These are phyloP conservation scores for Eudemis profundana DNA, from an alignment of 2,888 invertebrate genomes.

Conservation along the genomic window DNA sequence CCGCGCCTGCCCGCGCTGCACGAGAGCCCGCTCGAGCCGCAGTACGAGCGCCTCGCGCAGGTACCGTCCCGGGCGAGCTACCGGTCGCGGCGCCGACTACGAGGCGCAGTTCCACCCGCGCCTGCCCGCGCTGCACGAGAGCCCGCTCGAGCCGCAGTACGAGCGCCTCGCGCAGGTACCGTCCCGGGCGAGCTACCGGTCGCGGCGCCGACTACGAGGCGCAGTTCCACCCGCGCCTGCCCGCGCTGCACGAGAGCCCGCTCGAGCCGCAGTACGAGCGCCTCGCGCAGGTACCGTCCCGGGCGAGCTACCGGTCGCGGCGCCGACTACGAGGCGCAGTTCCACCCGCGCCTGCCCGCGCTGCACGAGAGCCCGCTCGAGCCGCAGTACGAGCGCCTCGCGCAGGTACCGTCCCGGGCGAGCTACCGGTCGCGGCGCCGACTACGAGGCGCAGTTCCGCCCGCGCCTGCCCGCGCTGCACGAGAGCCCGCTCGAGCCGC, in stretches of 20 bases:
- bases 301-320: too few species aligned
- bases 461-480: constrained; percentile 40
- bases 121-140: too few species aligned
- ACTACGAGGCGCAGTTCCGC: background rate
- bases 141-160: too few species aligned
- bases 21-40: constrained; percentile 87
- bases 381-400: background rate
- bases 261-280: too few species aligned
- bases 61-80: constrained; percentile 43
- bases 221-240: too few species aligned
- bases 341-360: too few species aligned
- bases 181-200: background rate
- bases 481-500: constrained; percentile 12
- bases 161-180: too few species aligned
- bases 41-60: constrained; percentile 47
- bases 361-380: constrained; percentile 42
- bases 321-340: constrained; percentile 37
- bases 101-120: too few species aligned
- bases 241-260: too few species aligned
- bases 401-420: too few species aligned
- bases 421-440: too few species aligned
- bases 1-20: constrained; percentile 86
- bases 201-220: background rate
- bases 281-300: too few species aligned
- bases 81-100: background rate